phyloP scores from a whole-genome alignment of 2,888 invertebrate genomes.

The Heliconius charithonia region DNA sequence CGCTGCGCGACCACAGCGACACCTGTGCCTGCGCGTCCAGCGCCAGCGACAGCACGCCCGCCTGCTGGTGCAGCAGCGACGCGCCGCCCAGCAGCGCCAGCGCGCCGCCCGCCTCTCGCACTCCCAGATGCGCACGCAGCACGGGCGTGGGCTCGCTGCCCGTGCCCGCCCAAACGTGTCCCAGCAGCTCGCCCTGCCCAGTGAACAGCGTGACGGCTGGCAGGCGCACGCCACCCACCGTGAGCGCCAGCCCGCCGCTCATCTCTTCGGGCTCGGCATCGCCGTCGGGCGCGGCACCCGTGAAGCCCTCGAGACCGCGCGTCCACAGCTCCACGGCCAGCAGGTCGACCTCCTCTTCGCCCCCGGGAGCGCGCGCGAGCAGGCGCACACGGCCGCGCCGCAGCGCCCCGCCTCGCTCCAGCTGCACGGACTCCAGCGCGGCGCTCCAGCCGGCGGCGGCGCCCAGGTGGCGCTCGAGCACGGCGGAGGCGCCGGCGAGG shows the following conservation, averaged over 20 bases:
- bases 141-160: constrained; percentile 62
- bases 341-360: constrained; percentile 35
- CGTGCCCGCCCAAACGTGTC: constrained; percentile 72
- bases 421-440: constrained; percentile 61
- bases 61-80: constrained; percentile 45
- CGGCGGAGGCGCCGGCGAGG: constrained; percentile 52
- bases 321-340: constrained; percentile 58
- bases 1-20: constrained; percentile 58
- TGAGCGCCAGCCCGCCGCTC: constrained; percentile 59
- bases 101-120: constrained; percentile 38
- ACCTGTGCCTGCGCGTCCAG: constrained; percentile 54
- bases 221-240: constrained; percentile 60
- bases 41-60: constrained; percentile 47
- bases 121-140: constrained; percentile 58
- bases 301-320: constrained; percentile 58
- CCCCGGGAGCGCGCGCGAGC: constrained; percentile 42
- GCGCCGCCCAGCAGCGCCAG: constrained; percentile 49
- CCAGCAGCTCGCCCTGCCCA: constrained; percentile 68
- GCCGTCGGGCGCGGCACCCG: constrained; percentile 47
- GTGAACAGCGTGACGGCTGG: constrained; percentile 54
- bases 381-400: constrained; percentile 62
- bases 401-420: constrained; percentile 64
- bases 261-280: constrained; percentile 50
- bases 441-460: constrained; percentile 55
- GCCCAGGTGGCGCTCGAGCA: constrained; percentile 58